These are phyloP conservation scores for Dendrolimus pini DNA, from an alignment of 2,888 invertebrate species.

Conservation along the genomic window DNA sequence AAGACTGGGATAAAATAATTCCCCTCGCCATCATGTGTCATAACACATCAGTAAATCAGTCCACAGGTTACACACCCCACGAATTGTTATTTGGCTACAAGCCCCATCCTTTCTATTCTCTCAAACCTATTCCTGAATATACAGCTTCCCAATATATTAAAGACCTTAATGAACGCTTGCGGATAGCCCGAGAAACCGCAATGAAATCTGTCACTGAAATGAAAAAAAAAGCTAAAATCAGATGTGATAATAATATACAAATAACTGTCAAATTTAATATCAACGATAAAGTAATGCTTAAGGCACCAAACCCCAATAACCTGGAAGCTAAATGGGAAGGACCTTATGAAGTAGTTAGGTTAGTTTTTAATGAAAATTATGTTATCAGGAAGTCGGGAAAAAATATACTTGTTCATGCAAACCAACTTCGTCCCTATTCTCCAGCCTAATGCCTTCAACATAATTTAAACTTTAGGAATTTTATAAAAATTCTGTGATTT, in stretches of 20 bases:
- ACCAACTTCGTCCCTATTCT: conserved; percentile 15
- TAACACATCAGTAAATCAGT: conserved; percentile 25
- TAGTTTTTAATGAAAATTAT: conserved; percentile 25
- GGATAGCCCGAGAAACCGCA: conserved; percentile 21
- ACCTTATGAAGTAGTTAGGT: conserved; percentile 18
- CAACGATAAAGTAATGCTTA: conserved; percentile 20
- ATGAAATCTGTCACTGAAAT: conserved; percentile 16
- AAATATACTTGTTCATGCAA: conserved; percentile 19
- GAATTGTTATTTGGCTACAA: conserved; percentile 31
- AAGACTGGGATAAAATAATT: conserved; percentile 28
- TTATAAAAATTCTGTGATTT: conserved; percentile 11
- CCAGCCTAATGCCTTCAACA: conserved; percentile 2
- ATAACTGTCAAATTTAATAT: conserved; percentile 18
- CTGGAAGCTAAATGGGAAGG: conserved; percentile 30
- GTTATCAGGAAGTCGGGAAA: conserved; percentile 13
- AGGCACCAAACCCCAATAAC: conserved; percentile 25
- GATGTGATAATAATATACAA: conserved; percentile 24
- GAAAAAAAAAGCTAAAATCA: conserved; percentile 28
- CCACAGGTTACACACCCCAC: conserved; percentile 23
- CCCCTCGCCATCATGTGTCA: conserved; percentile 32
- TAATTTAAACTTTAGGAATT: conserved; percentile 4
- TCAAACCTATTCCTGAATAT: conserved; percentile 20
- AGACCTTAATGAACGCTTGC: conserved; percentile 25
- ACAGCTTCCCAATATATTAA: conserved; percentile 21
- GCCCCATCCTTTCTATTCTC: conserved; percentile 21